Conservation (phyloP, 92 coral and sea anemone genomes). For the Virgularia gustaviana region DNA sequence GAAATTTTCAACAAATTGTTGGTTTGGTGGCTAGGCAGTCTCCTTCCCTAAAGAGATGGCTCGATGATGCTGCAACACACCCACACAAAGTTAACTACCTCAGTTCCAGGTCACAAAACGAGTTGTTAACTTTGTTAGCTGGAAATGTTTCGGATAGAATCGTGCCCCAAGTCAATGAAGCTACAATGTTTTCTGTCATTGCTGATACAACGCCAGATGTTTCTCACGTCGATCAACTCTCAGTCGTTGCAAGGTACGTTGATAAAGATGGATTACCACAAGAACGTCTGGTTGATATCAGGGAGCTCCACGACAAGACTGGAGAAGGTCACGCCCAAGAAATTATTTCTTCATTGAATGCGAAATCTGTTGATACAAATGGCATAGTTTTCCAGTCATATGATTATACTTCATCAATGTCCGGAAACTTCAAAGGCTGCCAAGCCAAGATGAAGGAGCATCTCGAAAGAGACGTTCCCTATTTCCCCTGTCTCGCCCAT, state of each 20-base stretch:
- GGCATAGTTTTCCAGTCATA: slow-evolving; percentile 11
- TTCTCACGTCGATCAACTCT: slow-evolving; percentile 8
- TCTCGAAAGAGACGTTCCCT: slow-evolving; percentile 16
- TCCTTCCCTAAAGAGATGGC: slow-evolving; percentile 4
- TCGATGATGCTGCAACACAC: slow-evolving; percentile 9
- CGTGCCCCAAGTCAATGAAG: neutral
- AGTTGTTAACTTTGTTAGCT: neutral
- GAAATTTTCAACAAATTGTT: slow-evolving; percentile 7
- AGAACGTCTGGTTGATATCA: slow-evolving; percentile 10
- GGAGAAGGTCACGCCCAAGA: slow-evolving; percentile 17
- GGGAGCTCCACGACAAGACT: neutral
- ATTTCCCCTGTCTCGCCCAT: slow-evolving; percentile 10
- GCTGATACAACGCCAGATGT: too few relatives aligned
- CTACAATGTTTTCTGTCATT: slow-evolving; percentile 12
- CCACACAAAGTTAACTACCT: slow-evolving; percentile 14
- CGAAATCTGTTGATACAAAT: neutral
- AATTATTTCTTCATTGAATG: too few relatives aligned
- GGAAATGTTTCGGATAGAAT: slow-evolving; percentile 9
- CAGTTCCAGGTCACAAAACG: slow-evolving; percentile 15
- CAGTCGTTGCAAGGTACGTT: slow-evolving; percentile 13
- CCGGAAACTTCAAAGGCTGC: slow-evolving; percentile 9
- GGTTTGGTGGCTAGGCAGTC: neutral
- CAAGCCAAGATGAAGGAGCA: slow-evolving; percentile 21
- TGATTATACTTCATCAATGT: slow-evolving; percentile 5
- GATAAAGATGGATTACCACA: slow-evolving; percentile 1